Evolutionary conservation across 2,797 vertebrate species (phyloP), one percentile per base, ranked within the genome.

Genomic region (Anguilla megastoma): DNA sequence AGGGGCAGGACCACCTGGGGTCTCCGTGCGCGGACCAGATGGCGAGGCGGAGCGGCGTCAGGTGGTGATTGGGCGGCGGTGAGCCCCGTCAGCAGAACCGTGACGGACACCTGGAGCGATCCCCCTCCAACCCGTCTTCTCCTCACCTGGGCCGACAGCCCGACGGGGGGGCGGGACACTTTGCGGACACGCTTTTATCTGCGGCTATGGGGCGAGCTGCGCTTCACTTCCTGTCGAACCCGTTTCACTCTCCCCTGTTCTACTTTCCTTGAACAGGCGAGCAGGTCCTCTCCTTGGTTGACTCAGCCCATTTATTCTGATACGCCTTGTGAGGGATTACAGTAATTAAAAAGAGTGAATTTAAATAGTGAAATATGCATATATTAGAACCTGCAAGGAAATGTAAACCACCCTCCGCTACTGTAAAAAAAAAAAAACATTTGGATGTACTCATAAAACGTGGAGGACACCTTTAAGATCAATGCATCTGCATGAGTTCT

Each of bases 261-360:
- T 87, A 83, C 50, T 63, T 83, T 83, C 30, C 80, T 52, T 45
- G 36, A 83, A 45, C 36, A 21, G 79, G 41, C 56, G 21, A 74
- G 36, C 58, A 58, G 86, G n/a, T 63, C 76, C 27, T 52, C 50
- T 30, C 52, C 54, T 54, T 45, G 24, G 52, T 66, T 76, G 69
- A 76, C 85, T 86, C 66, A 76, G 66, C 48, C 4, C 85, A 9
- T n/a, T 18, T 76, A 54, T 60, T 27, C 50, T 6, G 54, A 86
- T 74, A 50, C 36, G n/a, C 56, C 24, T 30, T 21, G 76, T n/a
- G 33, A 82, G 58, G 58, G 54, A 45, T 66, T 14, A 60, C 52
- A 82, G 36, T 45, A 82, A 60, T 56, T 48, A 58, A 63, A 63
- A 24, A 24, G 30, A n/a, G 56, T 27, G 18, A 76, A 76, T 52